phyloP scores from a whole-genome alignment of 1,140 invertebrate genomes.

The Lepeophtheirus salmonis region DNA sequence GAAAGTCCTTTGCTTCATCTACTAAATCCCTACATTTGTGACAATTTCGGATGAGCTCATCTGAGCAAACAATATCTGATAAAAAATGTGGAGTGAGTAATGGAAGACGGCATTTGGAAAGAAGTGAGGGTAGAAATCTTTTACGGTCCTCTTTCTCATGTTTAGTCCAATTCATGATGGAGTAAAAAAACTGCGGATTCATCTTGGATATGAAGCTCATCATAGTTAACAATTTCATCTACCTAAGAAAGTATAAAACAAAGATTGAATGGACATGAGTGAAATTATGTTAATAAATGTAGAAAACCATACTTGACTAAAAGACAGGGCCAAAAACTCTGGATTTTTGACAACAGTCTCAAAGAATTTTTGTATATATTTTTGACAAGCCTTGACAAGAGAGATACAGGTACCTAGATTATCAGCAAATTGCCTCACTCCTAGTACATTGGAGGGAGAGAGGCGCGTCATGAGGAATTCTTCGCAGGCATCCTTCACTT shows the following conservation, averaged over 20 bases:
- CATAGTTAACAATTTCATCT: conserved; percentile 48
- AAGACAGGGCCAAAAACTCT: conserved; percentile 48
- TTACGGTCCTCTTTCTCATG: conserved; percentile 38
- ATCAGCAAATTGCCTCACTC: conserved; percentile 60
- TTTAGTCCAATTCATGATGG: conserved; percentile 61
- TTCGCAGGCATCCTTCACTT: conserved; percentile 8
- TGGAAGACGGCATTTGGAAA: conserved; percentile 56
- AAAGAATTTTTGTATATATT: conserved; percentile 66
- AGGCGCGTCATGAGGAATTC: conserved; percentile 31
- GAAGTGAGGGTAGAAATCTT: conserved; percentile 43
- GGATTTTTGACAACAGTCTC: conserved; percentile 52
- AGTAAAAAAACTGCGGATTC: conserved; percentile 61
- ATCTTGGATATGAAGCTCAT: conserved; percentile 51
- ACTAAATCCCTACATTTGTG: conserved; percentile 56
- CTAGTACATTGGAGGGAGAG: conserved; percentile 62
- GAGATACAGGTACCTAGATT: conserved; percentile 49
- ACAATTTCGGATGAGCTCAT: conserved; percentile 52
- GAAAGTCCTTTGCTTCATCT: conserved; percentile 64
- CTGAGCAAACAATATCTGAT: conserved; percentile 59
- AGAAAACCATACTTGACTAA: conserved; percentile 45
- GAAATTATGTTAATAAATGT: too few species aligned
- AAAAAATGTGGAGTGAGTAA: conserved; percentile 60
- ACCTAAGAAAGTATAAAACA: too few species aligned
- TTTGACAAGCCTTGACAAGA: conserved; percentile 52
- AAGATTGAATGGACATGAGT: too few species aligned